Base-by-base conservation (phyloP, 2,797 vertebrate species). In the Tragelaphus eurycerus region DNA sequence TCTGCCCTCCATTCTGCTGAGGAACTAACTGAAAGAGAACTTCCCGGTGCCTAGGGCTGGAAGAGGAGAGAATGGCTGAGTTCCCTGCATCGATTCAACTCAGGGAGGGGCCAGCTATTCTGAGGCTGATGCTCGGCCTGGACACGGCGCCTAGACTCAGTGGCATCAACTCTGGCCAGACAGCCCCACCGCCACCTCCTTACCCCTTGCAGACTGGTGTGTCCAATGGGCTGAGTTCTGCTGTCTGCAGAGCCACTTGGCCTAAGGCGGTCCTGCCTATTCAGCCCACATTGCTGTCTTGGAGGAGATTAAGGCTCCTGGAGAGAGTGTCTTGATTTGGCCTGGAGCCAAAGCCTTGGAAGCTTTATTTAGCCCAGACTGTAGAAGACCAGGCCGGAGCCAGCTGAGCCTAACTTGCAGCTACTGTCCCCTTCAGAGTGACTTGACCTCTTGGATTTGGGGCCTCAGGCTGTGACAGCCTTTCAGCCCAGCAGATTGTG, bases 321-420 rank as follows among this genome's bases (percentile, higher is more conserved):
- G 84, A 85, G 90, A 86, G 93, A 86, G 67, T 86, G 93, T 90
- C 90, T 96, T 81, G 62, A 57, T 85, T 92, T 98, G 96, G 89
- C 91, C 71, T 78, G 64, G 76, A 88, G 54, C 84, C 96, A 94
- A 89, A 54, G 17, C 23, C 95, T 92, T n/a, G 59, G 93, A 94
- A 31, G 48, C 71, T 96, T 84, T 83, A 85, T 90, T 95, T 95
- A 93, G 85, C 50, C 29, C 46, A 50, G 91, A 2, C 94, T 81
- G 21, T 38, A 25, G 88, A 64, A 90, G 48, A 55, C 59, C 34
- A 34, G 57, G 74, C 86, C 34, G 6, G 90, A 88, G 81, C 55
- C 96, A 27, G 31, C 79, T 52, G 71, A 46, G 19, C 76, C 48
- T 95, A 60, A n/a, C 84, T 89, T 84, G 6, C 64, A 89, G 87